Evolutionary conservation across 2,797 vertebrate species (phyloP).

Genomic region (Myripristis jacobus): DNA sequence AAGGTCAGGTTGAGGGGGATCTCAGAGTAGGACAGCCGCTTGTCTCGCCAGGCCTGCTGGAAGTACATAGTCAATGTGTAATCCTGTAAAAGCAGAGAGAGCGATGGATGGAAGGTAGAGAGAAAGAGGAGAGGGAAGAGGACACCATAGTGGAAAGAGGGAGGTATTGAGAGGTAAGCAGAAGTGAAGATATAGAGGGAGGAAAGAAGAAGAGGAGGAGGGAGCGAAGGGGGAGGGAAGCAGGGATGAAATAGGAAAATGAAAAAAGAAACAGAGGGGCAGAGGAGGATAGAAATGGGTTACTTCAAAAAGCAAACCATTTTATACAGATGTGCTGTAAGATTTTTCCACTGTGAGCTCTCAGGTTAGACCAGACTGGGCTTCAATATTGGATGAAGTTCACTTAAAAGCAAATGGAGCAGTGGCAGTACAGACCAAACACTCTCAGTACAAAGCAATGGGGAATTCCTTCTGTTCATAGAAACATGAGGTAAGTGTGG

Average conservation of each 20-base stretch:
- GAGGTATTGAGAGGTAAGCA: conserved; percentile 2
- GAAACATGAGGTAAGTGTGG: conserved; percentile 52
- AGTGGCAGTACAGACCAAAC: conserved; percentile 42
- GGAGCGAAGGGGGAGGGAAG: no score
- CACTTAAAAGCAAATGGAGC: conserved; percentile 71
- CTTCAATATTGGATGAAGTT: conserved; percentile 77
- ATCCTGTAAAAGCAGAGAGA: conserved; percentile 85
- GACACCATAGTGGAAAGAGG: not conserved
- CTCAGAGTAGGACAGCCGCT: conserved; percentile 96
- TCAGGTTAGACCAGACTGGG: conserved; percentile 51
- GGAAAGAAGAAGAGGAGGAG: not conserved
- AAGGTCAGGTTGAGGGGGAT: conserved; percentile 97
- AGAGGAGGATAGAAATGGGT: conserved; percentile 33
- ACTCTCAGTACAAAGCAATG: conserved; percentile 47
- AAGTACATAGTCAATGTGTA: conserved; percentile 99
- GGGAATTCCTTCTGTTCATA: conserved; percentile 58
- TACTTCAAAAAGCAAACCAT: conserved; percentile 47
- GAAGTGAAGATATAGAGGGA: not conserved
- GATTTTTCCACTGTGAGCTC: conserved; percentile 29
- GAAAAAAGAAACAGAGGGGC: conserved; percentile 2
- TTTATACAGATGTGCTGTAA: conserved; percentile 44
- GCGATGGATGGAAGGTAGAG: conserved; percentile 21
- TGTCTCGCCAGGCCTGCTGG: conserved; percentile 98
- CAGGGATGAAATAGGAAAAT: conserved; percentile 11
- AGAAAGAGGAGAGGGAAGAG: conserved; percentile 2